A percentile compares a stretch with the other conserved stretches of the same genome.
phyloP scores from a whole-genome alignment of 2,113 vertebrate genomes.

The Empidonax alnorum region DNA sequence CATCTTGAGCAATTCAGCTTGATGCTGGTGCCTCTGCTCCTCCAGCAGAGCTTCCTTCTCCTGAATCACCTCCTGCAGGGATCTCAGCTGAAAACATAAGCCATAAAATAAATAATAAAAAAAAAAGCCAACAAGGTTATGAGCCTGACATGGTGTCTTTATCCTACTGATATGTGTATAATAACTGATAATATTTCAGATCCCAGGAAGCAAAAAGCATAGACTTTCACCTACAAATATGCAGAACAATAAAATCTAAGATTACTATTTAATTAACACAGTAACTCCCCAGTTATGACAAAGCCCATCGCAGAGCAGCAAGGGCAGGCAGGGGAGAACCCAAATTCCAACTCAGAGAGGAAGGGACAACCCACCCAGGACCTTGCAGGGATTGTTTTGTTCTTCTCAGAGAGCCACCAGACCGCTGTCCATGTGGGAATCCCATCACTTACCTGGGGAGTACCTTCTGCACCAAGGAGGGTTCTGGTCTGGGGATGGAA shows the following conservation, averaged over 20 bases:
- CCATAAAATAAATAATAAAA: neutral
- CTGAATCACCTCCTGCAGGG: conserved; percentile 82
- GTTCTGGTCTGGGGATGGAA: neutral
- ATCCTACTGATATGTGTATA: neutral
- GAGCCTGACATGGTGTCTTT: neutral
- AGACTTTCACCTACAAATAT: neutral
- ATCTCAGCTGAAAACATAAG: conserved; percentile 77
- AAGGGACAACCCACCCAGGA: neutral
- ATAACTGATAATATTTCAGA: neutral
- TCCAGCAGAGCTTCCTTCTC: conserved; percentile 90
- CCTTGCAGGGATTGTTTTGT: neutral
- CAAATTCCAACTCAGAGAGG: neutral
- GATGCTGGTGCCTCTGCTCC: conserved; percentile 85
- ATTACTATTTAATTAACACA: neutral
- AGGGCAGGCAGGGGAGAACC: neutral
- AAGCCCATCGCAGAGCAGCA: neutral
- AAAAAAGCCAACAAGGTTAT: neutral
- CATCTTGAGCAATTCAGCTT: conserved; percentile 82
- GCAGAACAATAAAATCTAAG: neutral
- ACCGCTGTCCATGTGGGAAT: neutral
- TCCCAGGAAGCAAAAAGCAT: neutral
- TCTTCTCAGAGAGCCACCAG: neutral
- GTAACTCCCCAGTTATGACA: neutral
- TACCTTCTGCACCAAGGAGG: neutral
- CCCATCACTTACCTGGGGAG: neutral